These are phyloP conservation scores for Branchinecta sandiegonensis DNA, from an alignment of 2,888 invertebrate genomes.

Conservation along the genomic window DNA sequence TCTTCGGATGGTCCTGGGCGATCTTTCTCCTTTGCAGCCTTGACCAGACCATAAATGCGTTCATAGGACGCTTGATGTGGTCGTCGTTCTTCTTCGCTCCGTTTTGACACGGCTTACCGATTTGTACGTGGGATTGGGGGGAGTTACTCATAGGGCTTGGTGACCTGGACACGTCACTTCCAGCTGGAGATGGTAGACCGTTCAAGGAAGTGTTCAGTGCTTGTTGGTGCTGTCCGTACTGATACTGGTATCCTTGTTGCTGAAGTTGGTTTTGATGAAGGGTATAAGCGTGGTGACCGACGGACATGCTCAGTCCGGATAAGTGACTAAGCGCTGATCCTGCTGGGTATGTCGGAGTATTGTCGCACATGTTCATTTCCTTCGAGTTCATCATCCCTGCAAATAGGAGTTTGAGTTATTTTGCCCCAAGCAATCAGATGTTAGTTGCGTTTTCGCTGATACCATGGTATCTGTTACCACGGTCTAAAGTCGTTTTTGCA, in stretches of 20 bases:
- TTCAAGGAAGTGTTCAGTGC: background rate
- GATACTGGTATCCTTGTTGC: conserved; percentile 1
- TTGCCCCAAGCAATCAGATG: too few species aligned
- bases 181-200: background rate
- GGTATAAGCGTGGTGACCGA: conserved; percentile 13
- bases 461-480: too few species aligned
- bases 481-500: too few species aligned
- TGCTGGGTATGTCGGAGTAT: conserved; percentile 5
- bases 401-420: too few species aligned
- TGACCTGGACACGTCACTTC: conserved; percentile 13
- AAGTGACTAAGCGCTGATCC: conserved; percentile 3
- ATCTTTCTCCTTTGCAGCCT: conserved; percentile 73
- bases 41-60: conserved; percentile 90
- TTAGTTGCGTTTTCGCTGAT: too few species aligned
- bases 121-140: background rate
- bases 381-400: too few species aligned
- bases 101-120: background rate
- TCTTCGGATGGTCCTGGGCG: conserved; percentile 92
- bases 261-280: background rate
- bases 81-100: conserved; percentile 49
- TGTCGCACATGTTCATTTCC: background rate
- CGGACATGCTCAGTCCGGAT: conserved; percentile 4
- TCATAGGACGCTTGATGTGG: conserved; percentile 88
- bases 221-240: background rate
- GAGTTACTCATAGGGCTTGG: background rate